Percentiles rank a stretch among this genome's conserved stretches.
Conservation (phyloP, 1,140 invertebrate genomes). For the Ostrea denselamellosa region DNA sequence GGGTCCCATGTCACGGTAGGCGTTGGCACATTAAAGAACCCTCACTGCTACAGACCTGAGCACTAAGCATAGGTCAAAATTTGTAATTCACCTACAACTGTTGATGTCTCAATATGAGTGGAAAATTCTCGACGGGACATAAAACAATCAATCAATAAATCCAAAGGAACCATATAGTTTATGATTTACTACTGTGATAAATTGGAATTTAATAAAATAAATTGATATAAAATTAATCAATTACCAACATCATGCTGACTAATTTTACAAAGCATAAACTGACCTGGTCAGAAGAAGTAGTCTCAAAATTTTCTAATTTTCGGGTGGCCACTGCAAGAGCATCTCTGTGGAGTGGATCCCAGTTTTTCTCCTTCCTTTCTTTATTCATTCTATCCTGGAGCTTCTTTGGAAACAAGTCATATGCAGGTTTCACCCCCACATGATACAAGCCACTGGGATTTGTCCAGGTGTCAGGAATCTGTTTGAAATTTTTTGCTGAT, state of each 20-base stretch:
- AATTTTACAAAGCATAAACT: neutral
- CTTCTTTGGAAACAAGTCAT: constrained; percentile 89
- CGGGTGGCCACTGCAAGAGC: constrained; percentile 87
- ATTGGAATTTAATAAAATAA: too few relatives aligned
- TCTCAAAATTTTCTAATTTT: constrained; percentile 83
- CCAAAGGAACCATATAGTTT: too few relatives aligned
- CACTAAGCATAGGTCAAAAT: too few relatives aligned
- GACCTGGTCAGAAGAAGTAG: constrained; percentile 70
- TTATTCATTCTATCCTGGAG: constrained; percentile 90
- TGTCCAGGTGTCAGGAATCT: constrained; percentile 91
- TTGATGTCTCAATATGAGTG: too few relatives aligned
- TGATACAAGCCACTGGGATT: constrained; percentile 91
- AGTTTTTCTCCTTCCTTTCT: constrained; percentile 89
- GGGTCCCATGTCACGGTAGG: too few relatives aligned
- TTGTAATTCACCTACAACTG: too few relatives aligned
- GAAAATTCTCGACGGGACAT: too few relatives aligned
- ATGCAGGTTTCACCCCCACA: constrained; percentile 90
- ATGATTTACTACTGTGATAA: too few relatives aligned
- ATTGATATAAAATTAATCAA: too few relatives aligned
- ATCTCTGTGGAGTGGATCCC: constrained; percentile 90
- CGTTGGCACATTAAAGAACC: too few relatives aligned
- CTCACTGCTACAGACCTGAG: too few relatives aligned
- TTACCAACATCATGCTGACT: neutral
- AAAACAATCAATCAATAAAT: too few relatives aligned
- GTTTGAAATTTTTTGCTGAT: neutral